A percentile compares a stretch with the other conserved stretches of the same genome.
These are phyloP conservation scores for Delphinus delphis DNA, from an alignment of 2,113 vertebrate species.

Conservation along the genomic window DNA sequence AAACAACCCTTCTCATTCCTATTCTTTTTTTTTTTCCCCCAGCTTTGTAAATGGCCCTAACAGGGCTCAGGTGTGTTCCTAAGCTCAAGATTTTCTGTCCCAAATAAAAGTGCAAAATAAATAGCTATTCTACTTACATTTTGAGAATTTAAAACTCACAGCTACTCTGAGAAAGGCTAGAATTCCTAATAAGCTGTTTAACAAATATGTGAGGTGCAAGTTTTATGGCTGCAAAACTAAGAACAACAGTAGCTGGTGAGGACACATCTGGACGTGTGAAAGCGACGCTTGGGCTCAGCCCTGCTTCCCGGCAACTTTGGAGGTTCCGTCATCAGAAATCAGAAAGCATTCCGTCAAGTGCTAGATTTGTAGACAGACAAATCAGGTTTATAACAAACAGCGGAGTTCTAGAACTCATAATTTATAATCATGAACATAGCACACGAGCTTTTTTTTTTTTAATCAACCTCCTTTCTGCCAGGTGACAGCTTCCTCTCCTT, in stretches of 20 bases:
- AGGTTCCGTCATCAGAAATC: conserved; percentile 45
- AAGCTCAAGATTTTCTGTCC: conserved; percentile 37
- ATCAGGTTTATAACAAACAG: conserved; percentile 60
- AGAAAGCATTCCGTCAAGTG: conserved; percentile 59
- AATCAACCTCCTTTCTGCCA: conserved; percentile 50
- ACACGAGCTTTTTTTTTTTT: conserved; percentile 9
- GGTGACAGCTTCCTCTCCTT: conserved; percentile 42
- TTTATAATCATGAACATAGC: conserved; percentile 73
- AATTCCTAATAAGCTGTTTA: conserved; percentile 64
- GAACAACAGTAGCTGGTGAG: conserved; percentile 46
- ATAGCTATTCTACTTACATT: conserved; percentile 15
- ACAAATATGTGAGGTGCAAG: conserved; percentile 58
- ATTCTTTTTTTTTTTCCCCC: not conserved
- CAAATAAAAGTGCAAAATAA: conserved; percentile 44
- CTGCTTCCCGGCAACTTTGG: conserved; percentile 32
- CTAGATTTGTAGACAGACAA: conserved; percentile 45
- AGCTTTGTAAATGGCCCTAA: not conserved
- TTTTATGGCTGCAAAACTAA: conserved; percentile 54
- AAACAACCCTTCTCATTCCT: not conserved
- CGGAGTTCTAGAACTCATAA: conserved; percentile 67
- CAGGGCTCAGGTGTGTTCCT: not conserved
- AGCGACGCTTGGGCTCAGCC: not conserved
- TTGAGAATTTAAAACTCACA: conserved; percentile 23
- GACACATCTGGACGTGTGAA: conserved; percentile 56
- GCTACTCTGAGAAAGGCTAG: conserved; percentile 32